Conservation (phyloP, 1,140 invertebrate genomes). For the Procambarus clarkii region DNA sequence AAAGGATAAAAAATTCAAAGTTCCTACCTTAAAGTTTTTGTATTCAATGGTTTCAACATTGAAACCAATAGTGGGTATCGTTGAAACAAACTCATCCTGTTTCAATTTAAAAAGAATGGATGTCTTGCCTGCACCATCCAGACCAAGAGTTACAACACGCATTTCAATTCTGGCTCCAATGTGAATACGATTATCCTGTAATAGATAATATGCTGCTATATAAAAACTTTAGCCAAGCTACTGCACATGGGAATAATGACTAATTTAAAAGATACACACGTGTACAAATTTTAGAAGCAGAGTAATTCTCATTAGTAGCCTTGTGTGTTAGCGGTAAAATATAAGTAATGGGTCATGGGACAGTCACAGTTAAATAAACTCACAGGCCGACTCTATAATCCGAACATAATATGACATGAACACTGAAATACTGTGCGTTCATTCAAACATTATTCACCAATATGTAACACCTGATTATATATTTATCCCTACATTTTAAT, state of each 20-base stretch:
- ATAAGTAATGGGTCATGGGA: too few relatives aligned
- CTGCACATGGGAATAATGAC: neutral
- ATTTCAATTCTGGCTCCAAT: constrained; percentile 83
- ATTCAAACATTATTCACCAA: too few relatives aligned
- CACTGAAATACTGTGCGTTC: too few relatives aligned
- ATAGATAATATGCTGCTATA: neutral
- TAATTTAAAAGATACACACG: too few relatives aligned
- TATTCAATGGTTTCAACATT: constrained; percentile 82
- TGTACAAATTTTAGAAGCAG: too few relatives aligned
- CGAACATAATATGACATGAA: too few relatives aligned
- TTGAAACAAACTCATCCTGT: constrained; percentile 81
- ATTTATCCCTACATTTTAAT: too few relatives aligned
- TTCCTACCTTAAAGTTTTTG: constrained; percentile 71
- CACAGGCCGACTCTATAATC: too few relatives aligned
- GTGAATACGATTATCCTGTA: constrained; percentile 81
- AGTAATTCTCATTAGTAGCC: too few relatives aligned
- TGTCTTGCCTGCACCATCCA: constrained; percentile 81
- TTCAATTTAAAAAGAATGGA: constrained; percentile 82
- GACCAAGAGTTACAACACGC: constrained; percentile 80
- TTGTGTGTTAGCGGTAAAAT: too few relatives aligned
- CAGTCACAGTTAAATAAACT: too few relatives aligned
- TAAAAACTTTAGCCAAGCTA: neutral
- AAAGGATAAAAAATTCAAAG: neutral
- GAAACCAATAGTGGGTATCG: constrained; percentile 81
- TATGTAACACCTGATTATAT: too few relatives aligned